These are phyloP conservation scores for Tetragonisca angustula DNA, from an alignment of 2,888 invertebrate species.

Conservation along the genomic window DNA sequence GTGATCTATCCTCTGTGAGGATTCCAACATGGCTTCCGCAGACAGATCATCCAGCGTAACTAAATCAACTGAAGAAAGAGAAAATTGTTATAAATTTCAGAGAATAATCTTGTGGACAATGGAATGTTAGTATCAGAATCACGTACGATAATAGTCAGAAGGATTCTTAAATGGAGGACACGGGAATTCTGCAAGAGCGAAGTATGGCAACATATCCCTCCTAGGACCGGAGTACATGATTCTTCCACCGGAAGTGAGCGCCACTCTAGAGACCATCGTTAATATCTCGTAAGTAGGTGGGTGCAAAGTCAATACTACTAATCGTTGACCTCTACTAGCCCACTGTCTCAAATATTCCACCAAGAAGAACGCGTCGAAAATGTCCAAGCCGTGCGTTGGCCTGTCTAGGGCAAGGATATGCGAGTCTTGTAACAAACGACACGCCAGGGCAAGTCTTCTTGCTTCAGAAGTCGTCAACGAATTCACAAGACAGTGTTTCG, in stretches of 20 bases:
- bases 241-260: constrained; percentile 94
- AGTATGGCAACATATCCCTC: constrained; percentile 96
- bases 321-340: constrained; percentile 89
- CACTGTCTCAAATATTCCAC: constrained; percentile 97
- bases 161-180: constrained; percentile 98
- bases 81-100: background rate
- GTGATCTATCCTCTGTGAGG: constrained; percentile 96
- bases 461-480: constrained; percentile 95
- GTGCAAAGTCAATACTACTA: constrained; percentile 95
- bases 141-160: constrained; percentile 97
- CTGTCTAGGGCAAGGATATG: constrained; percentile 95
- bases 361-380: constrained; percentile 97
- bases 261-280: constrained; percentile 95
- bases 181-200: constrained; percentile 94
- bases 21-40: constrained; percentile 97
- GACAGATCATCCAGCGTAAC: constrained; percentile 97
- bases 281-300: constrained; percentile 98
- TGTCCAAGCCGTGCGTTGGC: constrained; percentile 95
- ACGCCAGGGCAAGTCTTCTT: constrained; percentile 94
- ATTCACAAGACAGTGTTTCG: constrained; percentile 93
- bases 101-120: background rate
- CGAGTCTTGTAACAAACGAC: constrained; percentile 93
- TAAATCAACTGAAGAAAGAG: constrained; percentile 90
- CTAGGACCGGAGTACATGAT: constrained; percentile 96
- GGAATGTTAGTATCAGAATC: background rate